Conservation (phyloP, 2,113 vertebrate species). For the Myrmecobius fasciatus region DNA sequence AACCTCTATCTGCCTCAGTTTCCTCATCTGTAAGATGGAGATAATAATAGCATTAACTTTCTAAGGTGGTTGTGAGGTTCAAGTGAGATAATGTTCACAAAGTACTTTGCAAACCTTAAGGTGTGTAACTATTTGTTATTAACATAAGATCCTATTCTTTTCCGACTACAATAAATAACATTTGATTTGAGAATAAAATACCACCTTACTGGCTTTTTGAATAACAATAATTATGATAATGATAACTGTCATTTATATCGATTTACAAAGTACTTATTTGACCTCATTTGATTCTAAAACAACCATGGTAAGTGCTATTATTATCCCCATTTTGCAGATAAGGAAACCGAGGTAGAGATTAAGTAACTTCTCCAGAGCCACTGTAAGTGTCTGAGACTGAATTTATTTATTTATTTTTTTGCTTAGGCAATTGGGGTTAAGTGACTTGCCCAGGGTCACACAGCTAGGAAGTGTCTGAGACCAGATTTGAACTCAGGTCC, state of each 20-base stretch:
- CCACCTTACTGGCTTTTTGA: neutral
- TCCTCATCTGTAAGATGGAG: neutral
- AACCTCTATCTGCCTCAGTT: neutral
- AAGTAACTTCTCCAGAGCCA: neutral
- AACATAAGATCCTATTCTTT: neutral
- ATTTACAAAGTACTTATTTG: neutral
- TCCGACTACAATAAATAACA: neutral
- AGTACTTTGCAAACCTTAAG: neutral
- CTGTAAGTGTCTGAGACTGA: neutral
- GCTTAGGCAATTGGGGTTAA: too few relatives aligned
- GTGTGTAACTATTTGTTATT: neutral
- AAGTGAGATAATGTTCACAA: neutral
- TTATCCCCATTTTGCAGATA: neutral
- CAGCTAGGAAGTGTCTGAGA: too few relatives aligned
- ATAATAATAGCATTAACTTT: neutral
- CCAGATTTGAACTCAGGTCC: too few relatives aligned
- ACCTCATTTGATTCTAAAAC: neutral
- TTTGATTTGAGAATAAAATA: neutral
- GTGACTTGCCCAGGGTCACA: too few relatives aligned
- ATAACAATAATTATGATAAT: neutral
- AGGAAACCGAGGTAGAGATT: neutral
- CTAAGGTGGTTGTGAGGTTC: neutral
- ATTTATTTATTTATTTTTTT: too few relatives aligned
- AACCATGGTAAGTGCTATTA: neutral
- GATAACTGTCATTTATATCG: neutral